A percentile compares a stretch with the other conserved stretches of the same genome.
phyloP scores from a whole-genome alignment of 35 echinoderm and acorn worm species.

The Strongylocentrotus purpuratus region DNA sequence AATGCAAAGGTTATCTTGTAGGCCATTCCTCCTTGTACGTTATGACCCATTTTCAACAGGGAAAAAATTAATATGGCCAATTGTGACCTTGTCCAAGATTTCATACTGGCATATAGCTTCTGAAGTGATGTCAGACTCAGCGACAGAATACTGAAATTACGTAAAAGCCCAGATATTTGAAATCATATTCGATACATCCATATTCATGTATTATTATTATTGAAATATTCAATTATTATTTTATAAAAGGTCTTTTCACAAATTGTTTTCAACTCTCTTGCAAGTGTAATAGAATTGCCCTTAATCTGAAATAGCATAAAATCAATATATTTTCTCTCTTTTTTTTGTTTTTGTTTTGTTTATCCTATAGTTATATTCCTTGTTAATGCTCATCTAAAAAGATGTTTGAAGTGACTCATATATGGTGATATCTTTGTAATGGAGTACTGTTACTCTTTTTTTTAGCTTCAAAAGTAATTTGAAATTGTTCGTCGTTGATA shows the following conservation, averaged over 20 bases:
- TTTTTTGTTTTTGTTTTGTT: background rate
- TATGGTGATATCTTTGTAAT: background rate
- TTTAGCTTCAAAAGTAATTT: background rate
- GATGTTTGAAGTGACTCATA: background rate
- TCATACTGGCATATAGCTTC: no score
- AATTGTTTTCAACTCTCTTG: background rate
- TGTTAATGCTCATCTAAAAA: background rate
- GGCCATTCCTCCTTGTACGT: background rate
- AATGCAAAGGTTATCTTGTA: background rate
- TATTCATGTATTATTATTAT: slow-evolving; percentile 14
- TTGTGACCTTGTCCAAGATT: background rate
- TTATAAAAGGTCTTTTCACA: background rate
- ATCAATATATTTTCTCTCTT: background rate
- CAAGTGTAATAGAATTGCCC: background rate
- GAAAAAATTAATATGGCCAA: background rate
- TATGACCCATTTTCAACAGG: background rate
- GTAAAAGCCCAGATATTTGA: background rate
- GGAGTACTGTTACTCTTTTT: background rate
- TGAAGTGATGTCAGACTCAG: no score
- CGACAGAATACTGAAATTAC: no score
- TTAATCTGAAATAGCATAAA: slow-evolving; percentile 5
- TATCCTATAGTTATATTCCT: background rate
- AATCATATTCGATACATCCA: background rate
- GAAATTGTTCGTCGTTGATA: background rate
- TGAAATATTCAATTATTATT: background rate